Percentiles rank a stretch among this genome's conserved stretches.
These are phyloP conservation scores for Loripinus fragilis DNA, from an alignment of 2,888 invertebrate genomes.

Conservation along the genomic window DNA sequence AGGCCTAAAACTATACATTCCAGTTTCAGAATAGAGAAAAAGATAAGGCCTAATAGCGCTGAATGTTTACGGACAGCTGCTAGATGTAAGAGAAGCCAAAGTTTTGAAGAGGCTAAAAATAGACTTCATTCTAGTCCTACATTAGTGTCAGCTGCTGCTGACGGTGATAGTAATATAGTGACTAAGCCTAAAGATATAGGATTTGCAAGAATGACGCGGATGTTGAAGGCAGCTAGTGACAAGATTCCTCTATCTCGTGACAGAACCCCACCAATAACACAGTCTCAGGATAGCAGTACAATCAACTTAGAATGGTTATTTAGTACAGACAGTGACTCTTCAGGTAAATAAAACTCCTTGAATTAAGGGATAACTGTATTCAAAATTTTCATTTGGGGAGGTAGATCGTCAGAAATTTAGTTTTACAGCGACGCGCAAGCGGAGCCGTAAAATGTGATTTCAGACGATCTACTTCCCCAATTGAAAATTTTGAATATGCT, in stretches of 20 bases:
- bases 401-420: too few species aligned
- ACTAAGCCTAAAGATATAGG: slow-evolving; percentile 57
- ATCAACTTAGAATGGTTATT: slow-evolving; percentile 88
- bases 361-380: too few species aligned
- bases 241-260: slow-evolving; percentile 30
- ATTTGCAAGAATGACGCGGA: slow-evolving; percentile 54
- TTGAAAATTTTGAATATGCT: too few species aligned
- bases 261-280: slow-evolving; percentile 25
- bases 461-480: too few species aligned
- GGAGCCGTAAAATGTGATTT: too few species aligned
- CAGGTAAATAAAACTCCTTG: slow-evolving; percentile 59
- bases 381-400: too few species aligned
- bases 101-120: slow-evolving; percentile 33
- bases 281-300: slow-evolving; percentile 84
- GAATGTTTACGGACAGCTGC: slow-evolving; percentile 35
- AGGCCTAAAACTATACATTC: background rate
- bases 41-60: slow-evolving; percentile 60
- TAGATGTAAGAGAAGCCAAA: slow-evolving; percentile 37
- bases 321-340: slow-evolving; percentile 82
- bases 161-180: slow-evolving; percentile 14
- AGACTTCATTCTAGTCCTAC: slow-evolving; percentile 60
- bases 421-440: too few species aligned
- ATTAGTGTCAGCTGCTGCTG: slow-evolving; percentile 24
- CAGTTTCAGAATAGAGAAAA: slow-evolving; percentile 27
- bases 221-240: slow-evolving; percentile 57